phyloP scores from a whole-genome alignment of 2,113 vertebrate genomes.

The Marcusenius ussheri region DNA sequence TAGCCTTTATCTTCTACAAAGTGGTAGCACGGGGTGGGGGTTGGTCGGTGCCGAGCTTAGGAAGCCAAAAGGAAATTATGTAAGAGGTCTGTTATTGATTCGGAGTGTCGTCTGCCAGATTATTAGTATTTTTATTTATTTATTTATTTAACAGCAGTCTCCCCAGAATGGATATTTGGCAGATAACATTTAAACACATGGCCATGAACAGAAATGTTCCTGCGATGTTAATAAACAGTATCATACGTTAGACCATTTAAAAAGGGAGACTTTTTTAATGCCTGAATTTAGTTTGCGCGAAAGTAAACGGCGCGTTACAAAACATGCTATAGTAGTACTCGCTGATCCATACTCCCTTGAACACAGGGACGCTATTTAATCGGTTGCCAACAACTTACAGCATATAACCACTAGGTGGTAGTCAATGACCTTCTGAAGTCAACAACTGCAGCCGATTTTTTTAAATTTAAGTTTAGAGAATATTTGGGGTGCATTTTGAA shows the following conservation, averaged over 20 bases:
- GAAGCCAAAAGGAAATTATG: background rate
- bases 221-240: background rate
- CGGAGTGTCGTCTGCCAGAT: background rate
- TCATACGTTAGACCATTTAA: background rate
- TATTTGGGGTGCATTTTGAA: background rate
- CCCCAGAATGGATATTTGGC: background rate
- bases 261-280: background rate
- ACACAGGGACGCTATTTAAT: background rate
- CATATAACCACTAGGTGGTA: constrained; percentile 14
- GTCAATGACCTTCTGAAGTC: background rate
- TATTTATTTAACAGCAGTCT: background rate
- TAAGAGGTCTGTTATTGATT: background rate
- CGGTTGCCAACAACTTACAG: background rate
- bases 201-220: background rate
- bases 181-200: background rate
- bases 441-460: background rate
- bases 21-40: background rate
- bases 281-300: background rate
- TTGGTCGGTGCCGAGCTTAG: background rate
- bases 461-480: background rate
- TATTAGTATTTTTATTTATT: background rate
- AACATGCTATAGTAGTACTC: background rate
- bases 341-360: background rate
- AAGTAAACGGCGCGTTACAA: background rate
- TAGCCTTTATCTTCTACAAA: background rate